Base-by-base conservation (phyloP, 2,797 vertebrate genomes). In the Hylomyscus alleni region DNA sequence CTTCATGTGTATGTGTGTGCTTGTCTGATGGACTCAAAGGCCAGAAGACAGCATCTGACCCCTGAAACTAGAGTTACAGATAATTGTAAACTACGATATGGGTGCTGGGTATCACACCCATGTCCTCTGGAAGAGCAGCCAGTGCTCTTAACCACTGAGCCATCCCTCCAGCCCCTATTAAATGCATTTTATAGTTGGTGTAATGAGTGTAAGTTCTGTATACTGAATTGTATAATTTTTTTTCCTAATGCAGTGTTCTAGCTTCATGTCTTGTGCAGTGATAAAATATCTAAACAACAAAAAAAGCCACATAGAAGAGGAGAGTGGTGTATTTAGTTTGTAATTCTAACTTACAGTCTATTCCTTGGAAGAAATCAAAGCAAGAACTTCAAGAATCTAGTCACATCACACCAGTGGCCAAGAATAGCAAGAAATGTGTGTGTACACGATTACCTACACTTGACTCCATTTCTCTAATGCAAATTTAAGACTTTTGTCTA, bases 221-320 rank as follows among this genome's bases (percentile, higher is more conserved):
- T 82, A 26, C 54, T n/a, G 73, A 95, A 56, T 78, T 87, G 37
- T 40, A 60, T 84, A 89, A 85, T 67, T 77, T 73, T 80, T 6
- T 37, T 9, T 22, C 7, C 44, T 56, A 37, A 40, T 14, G 52
- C 31, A 11, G 14, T 54, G 67, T 6, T 40, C 67, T 37, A 87
- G 24, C 22, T 87, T 87, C 15, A 56, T 56, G 72, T 56, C 67
- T 88, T 37, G 19, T 56, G 24, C 9, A 29, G 6, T 73, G 14
- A 73, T 73, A 88, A 88, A 88, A 40, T 56, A 87, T 19, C 14
- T 34, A n/a, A n/a, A 60, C 56, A 58, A 58, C 19, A 56, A 50
- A 50, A 50, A n/a, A 34, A 20, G 22, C n/a, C 34, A 11, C 24
- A 19, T 29, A 54, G 13, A 40, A 29, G 10, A 73, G 34, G 67